Evolutionary conservation across 2,113 vertebrate species (phyloP).

Genomic region (Labeo catla): DNA sequence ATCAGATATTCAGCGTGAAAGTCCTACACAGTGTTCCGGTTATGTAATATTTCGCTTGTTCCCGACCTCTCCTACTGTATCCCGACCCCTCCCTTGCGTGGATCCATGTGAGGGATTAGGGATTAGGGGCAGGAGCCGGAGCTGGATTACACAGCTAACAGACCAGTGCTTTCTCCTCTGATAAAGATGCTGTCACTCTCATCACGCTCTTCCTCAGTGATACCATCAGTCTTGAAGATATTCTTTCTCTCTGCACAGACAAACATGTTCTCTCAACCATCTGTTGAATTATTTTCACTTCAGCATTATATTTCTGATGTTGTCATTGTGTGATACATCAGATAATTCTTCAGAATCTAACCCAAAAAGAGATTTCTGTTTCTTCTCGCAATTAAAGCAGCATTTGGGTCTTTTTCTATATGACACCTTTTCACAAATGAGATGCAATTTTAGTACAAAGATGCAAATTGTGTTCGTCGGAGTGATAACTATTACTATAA

Average conservation of each 20-base stretch:
- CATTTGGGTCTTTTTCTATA: background rate
- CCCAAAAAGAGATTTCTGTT: background rate
- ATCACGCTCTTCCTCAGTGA: constrained; percentile 34
- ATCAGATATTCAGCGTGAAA: constrained; percentile 9
- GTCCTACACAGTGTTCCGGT: constrained; percentile 21
- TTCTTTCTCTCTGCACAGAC: background rate
- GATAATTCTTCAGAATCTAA: background rate
- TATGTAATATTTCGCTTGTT: constrained; percentile 40
- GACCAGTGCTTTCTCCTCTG: constrained; percentile 56
- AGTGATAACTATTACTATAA: background rate
- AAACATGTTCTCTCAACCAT: constrained; percentile 21
- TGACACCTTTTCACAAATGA: background rate
- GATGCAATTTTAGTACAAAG: background rate
- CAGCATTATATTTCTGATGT: background rate
- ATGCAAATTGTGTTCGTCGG: background rate
- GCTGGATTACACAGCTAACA: constrained; percentile 70
- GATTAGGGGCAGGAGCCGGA: constrained; percentile 72
- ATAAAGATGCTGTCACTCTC: constrained; percentile 50
- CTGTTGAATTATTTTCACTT: constrained; percentile 30
- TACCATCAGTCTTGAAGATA: constrained; percentile 35
- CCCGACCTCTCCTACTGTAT: constrained; percentile 47
- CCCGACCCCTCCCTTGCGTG: constrained; percentile 28
- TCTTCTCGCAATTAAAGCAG: background rate
- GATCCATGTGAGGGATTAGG: constrained; percentile 77
- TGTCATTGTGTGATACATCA: constrained; percentile 11